A percentile compares a stretch with the other conserved stretches of the same genome.
Evolutionary conservation across 1,140 invertebrate species (phyloP).

Genomic region (Mycetomoellerius zeteki): DNA sequence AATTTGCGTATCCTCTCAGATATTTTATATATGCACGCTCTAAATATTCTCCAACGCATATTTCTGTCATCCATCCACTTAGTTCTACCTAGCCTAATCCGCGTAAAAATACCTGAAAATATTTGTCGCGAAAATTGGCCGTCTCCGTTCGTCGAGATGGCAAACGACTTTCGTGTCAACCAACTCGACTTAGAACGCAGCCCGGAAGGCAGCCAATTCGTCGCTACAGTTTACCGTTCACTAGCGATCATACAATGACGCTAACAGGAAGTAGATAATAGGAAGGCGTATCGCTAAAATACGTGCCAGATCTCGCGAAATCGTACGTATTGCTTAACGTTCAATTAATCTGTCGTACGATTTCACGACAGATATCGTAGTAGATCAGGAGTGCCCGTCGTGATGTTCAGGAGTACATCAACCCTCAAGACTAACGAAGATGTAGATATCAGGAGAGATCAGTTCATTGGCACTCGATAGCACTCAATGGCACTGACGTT

Average conservation of each 20-base stretch:
- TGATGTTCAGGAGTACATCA: constrained; percentile 14
- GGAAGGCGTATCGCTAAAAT: constrained; percentile 77
- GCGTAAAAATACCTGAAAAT: constrained; percentile 68
- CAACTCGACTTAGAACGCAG: constrained; percentile 46
- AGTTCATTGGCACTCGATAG: constrained; percentile 67
- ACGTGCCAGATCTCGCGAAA: constrained; percentile 20
- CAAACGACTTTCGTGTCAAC: constrained; percentile 31
- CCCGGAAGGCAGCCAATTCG: constrained; percentile 69
- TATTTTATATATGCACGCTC: constrained; percentile 17
- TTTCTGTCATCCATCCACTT: constrained; percentile 6
- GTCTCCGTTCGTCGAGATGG: constrained; percentile 27
- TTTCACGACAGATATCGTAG: not conserved
- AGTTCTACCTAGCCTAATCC: constrained; percentile 27
- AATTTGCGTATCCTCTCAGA: not conserved
- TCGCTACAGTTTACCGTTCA: constrained; percentile 32
- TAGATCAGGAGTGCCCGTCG: not conserved
- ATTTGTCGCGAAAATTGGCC: constrained; percentile 67
- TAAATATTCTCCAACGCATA: constrained; percentile 28
- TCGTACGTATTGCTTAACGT: not conserved
- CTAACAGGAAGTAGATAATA: constrained; percentile 68
- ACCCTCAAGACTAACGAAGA: not conserved
- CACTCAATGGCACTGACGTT: constrained; percentile 46
- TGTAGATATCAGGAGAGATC: constrained; percentile 51
- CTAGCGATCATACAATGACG: constrained; percentile 45
- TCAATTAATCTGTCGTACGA: constrained; percentile 13